Base-by-base conservation (phyloP, 2,797 vertebrate genomes). In the Phaenicophaeus curvirostris region DNA sequence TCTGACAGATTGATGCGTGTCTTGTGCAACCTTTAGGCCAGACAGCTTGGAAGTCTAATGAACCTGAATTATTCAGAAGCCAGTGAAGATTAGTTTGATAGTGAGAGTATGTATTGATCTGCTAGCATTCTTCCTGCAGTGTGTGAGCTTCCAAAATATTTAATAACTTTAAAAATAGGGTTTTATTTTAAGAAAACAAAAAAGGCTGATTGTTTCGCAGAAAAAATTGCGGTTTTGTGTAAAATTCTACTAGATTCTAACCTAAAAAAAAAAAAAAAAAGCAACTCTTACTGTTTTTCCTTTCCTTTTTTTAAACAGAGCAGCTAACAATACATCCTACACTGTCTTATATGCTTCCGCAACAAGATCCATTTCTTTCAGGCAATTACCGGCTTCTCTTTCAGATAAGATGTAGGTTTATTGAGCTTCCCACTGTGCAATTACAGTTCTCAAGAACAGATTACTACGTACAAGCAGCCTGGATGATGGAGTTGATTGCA, bases 31-130 rank as follows among this genome's bases (percentile, higher is more conserved):
- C 94, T 97, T 96, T 95, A 77, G 82, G 81, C 77, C 96, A 92
- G 96, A 81, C 90, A 67, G 82, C 83, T 85, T 83, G 83, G 82
- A 94, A 94, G 39, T 51, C 73, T 90, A 27, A 96, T 82, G 92
- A 96, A 71, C 72, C 67, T 97, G 96, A 97, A 97, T 97, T 97
- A 98, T 97, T 97, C 96, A 97, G 94, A 69, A 95, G 87, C 53
- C 48, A 15, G 58, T 30, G 90, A 75, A 96, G 92, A 94, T 95
- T 33, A 82, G 93, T 92, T 91, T 94, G 94, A 81, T 95, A 89
- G 81, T 71, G 81, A 63, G 95, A 86, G 86, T 62, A 85, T 51
- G 59, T 95, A 97, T 94, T 94, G 96, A 96, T 95, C 87, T 71
- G 17, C 39, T 82, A 72, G 74, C 57, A 33, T 82, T 85, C 73